Conservation (phyloP, 2,888 invertebrate genomes). For the Drosophila glabriapex region DNA sequence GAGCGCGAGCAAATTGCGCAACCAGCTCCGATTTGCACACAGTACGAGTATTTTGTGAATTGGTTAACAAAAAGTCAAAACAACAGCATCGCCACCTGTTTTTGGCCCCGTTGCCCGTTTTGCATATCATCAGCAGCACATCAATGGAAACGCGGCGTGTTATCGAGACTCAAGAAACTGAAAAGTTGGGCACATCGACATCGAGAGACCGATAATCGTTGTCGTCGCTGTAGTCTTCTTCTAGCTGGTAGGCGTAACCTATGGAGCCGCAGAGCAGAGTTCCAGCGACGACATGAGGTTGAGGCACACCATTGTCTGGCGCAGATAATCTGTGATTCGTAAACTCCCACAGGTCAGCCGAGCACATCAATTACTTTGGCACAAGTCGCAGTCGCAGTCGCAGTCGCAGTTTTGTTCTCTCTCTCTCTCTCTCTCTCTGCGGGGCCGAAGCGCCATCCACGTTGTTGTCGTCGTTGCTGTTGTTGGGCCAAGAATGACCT, state of each 20-base stretch:
- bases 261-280: constrained; percentile 36
- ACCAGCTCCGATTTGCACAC: constrained; percentile 72
- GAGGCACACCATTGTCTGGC: constrained; percentile 79
- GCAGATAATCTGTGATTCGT: constrained; percentile 83
- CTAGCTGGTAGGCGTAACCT: constrained; percentile 55
- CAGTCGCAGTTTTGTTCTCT: constrained; percentile 15
- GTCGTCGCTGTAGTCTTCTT: constrained; percentile 7
- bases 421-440: constrained; percentile 1
- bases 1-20: constrained; percentile 69
- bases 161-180: constrained; percentile 36
- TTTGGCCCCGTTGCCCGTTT: constrained; percentile 28
- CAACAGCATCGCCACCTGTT: constrained; percentile 56
- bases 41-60: constrained; percentile 40
- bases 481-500: constrained; percentile 75
- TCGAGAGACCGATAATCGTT: not conserved
- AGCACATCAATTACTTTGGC: constrained; percentile 84
- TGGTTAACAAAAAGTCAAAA: constrained; percentile 43
- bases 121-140: constrained; percentile 65
- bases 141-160: constrained; percentile 60
- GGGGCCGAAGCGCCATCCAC: constrained; percentile 47
- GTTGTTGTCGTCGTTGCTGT: constrained; percentile 41
- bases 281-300: constrained; percentile 74
- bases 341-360: constrained; percentile 84
- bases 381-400: constrained; percentile 68
- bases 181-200: constrained; percentile 10